phyloP scores from a whole-genome alignment of 1,140 invertebrate species.

The Drosophila melanogaster region Release_6_plus_ISO1_MT NT_033777.3:30800501-30801000 shows the following conservation, averaged over 20 bases:
- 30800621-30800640: constrained; percentile 81
- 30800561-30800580: constrained; percentile 62
- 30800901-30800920: constrained; percentile 66
- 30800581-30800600: constrained; percentile 60
- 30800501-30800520: constrained; percentile 70
- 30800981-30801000: constrained; percentile 26
- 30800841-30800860: constrained; percentile 77
- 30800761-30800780: constrained; percentile 29
- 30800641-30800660: constrained; percentile 50
- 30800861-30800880: constrained; percentile 69
- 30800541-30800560: constrained; percentile 42
- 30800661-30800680: constrained; percentile 51
- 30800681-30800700: constrained; percentile 60
- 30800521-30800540: constrained; percentile 56
- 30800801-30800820: constrained; percentile 53
- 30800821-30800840: constrained; percentile 63
- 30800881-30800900: constrained; percentile 60
- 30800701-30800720: constrained; percentile 35
- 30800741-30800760: constrained; percentile 45
- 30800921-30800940: constrained; percentile 74
- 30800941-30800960: constrained; percentile 64
- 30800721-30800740: constrained; percentile 14
- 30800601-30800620: constrained; percentile 72
- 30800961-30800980: constrained; percentile 69
- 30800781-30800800: constrained; percentile 50